Base-by-base conservation (phyloP, 2,113 vertebrate genomes). In the Melospiza georgiana region DNA sequence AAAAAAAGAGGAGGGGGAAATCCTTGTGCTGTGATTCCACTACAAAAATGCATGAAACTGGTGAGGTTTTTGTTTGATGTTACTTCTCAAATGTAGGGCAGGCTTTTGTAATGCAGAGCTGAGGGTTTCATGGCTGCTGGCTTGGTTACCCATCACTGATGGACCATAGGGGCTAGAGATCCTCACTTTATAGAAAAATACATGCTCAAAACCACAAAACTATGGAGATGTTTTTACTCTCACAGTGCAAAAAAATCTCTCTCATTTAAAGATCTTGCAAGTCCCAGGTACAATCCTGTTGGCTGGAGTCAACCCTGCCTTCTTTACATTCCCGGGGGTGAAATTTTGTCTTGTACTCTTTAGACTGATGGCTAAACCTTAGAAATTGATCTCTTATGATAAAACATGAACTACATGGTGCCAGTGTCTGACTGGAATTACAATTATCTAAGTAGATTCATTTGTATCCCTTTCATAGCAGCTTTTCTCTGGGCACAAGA, bases 371-470 rank as follows among this genome's bases (percentile, higher is more conserved):
- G 69, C 49, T 93, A 82, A 61, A 72, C 74, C 24, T 55, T 65
- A 86, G 85, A 88, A 95, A 92, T 78, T 84, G 31, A 69, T 81
- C 73, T 65, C 61, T 95, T 96, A 93, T 90, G 93, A 95, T 92
- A 94, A 95, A 97, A 95, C 86, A 93, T 96, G 94, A 96, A 89
- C 88, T 95, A 92, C 68, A 18, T 52, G 90, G 90, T 97, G 93
- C 92, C 96, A 96, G 88, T 24, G 86, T 93, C 94, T 97, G 96
- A 96, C 96, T 90, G 94, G 94, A 97, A 97, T 96, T 78, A 92
- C 90, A 97, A 97, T 96, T 94, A 96, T 95, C 92, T 94, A 93
- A 96, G 92, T 96, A 96, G 77, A 92, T 90, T 95, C 84, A 96
- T 96, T 97, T 95, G 76, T 96, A 95, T 96, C 95, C 59, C 48